Evolutionary conservation across 1,140 invertebrate genomes (phyloP), one percentile per base, ranked within the genome.

Genomic region (Eubasilissa regina): DNA sequence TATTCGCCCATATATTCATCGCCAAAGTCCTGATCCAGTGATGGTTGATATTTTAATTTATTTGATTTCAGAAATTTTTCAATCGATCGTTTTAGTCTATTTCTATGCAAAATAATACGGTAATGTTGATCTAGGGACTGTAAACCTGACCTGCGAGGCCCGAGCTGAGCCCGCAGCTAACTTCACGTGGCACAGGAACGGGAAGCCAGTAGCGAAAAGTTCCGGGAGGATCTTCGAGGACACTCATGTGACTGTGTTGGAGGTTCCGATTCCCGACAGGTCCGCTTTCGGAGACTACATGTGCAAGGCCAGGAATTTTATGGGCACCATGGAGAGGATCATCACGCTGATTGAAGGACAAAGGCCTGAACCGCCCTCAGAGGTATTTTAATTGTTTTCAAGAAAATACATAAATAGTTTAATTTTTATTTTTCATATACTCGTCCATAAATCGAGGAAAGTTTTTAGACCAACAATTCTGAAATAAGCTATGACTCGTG

Each of bases 71-170:
- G 25, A 35, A 35, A 35, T 6, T 35, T 35, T 35, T 35, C 6
- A n/a, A n/a, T 6, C 25, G 6, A 35, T 35, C 25, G 1, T 6
- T 35, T 35, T 35, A 35, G 25, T 35, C 6, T 35, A 35, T 35
- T 35, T 35, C 6, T 6, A 6, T 6, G 6, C 25, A 35, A 13
- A 51, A 35, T 60, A 15, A 3, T 1, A 51, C 1, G 9, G 48
- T 51, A 13, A 51, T 62, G 35, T 15, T 45, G 15, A 48, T 56
- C 10, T 47, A 82, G 91, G 91, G 9, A 85, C 84, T 0, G 88
- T 89, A 1, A 90, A 90, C 79, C 85, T 93, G 43, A 89, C 89
- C 45, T 93, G 92, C 80, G 88, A 90, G 75, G 91, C 91, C 0
- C 84, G 86, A 21, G 91, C 91, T 0, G 89, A 92, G 80, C 92